Base-by-base conservation (phyloP, 2,888 invertebrate genomes). In the Drosophila fulvimacula region DNA sequence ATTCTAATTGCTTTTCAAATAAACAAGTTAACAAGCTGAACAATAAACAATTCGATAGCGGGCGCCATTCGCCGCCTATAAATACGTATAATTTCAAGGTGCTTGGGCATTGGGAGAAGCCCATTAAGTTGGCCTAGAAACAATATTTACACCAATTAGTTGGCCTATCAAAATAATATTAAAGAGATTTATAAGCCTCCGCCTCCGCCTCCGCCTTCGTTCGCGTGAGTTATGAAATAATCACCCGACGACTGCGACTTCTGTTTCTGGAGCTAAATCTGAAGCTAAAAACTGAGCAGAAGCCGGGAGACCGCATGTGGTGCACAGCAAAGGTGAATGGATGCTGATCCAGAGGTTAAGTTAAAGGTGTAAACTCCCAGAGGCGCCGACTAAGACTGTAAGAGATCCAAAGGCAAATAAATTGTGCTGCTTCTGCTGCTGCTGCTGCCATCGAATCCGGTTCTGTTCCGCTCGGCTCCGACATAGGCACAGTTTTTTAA, bases 1-100 rank as follows among this genome's bases (percentile, higher is more conserved):
- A 78, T 89, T 91, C 80, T 82, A 91, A 90, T 90, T 84, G 81
- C 83, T 89, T 82, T 80, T 82, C 72, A 91, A 91, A 89, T 82
- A 87, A 90, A 90, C 87, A 90, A 77, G 83, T 69, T 70, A 70
- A 51, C 68, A 64, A 67, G 46, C 65, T 49, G 17, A 70, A 77
- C 48, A 86, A 88, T 89, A 82, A 82, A 81, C 87, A 86, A 72
- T 61, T 55, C 42, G 41, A 36, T 69, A 60, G 59, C 56, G 67
- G 77, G 73, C 81, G 77, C 77, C 77, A 72, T 57, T 63, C 41
- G 61, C 15, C 41, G 32, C 57, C 56, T 44, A 44, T 57, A 62
- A 65, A 68, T 61, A 65, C 30, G 57, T 27, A 34, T 46, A 30
- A 44, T 44, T 73, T 49, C 53, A 68, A 73, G 63, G 55, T 56